phyloP scores from a whole-genome alignment of 1,140 invertebrate species.

The Frieseomelitta varia region DNA sequence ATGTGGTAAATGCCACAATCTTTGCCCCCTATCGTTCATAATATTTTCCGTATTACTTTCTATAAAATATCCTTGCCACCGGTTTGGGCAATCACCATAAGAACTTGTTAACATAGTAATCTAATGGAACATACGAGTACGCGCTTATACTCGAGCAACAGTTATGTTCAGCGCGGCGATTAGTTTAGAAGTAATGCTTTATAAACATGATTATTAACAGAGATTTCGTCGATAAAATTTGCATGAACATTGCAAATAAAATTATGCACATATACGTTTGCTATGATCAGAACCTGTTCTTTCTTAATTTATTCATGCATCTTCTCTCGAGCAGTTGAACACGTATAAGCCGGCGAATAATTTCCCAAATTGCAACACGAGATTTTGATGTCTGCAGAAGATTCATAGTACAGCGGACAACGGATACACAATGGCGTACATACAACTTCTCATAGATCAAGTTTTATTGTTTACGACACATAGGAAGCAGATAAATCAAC shows the following conservation, averaged over 20 bases:
- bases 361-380: neutral
- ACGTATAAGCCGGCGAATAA: neutral
- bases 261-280: neutral
- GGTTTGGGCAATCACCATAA: neutral
- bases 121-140: neutral
- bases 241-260: neutral
- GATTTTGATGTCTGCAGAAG: neutral
- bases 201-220: neutral
- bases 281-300: neutral
- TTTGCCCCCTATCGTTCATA: neutral
- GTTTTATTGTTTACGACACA: neutral
- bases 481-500: conserved; percentile 1
- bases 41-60: neutral
- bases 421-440: neutral
- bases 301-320: neutral
- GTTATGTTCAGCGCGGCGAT: neutral
- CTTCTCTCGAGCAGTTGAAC: neutral
- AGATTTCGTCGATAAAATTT: neutral
- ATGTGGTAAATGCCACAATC: neutral
- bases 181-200: neutral
- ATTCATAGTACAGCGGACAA: neutral
- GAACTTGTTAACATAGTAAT: neutral
- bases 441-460: neutral
- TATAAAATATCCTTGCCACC: neutral
- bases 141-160: neutral